Evolutionary conservation across 2,888 invertebrate genomes (phyloP), one percentile per base, ranked within the genome.

Genomic region (Marasmarcha lunaedactyla): DNA sequence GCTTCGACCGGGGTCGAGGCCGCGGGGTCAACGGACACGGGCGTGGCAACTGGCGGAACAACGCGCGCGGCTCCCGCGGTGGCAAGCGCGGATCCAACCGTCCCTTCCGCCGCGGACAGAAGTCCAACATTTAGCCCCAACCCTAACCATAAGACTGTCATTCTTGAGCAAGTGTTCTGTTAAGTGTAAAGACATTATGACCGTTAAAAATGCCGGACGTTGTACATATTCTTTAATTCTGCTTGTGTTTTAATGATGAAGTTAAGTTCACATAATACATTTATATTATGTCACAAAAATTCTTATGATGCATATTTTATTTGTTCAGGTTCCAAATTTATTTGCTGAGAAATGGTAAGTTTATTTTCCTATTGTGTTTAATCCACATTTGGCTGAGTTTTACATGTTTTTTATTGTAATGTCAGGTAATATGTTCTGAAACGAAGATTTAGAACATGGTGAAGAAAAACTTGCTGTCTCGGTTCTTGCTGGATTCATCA

Each of bases 141-240:
- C 52, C 49, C 37, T 11, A 50, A 46, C 37, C 51, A 54, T 36
- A 48, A 36, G 54, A 58, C 14, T 30, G n/a, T 30, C 10, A 30
- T n/a, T 3, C 9, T n/a, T 30, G 30, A n/a, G 30, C 60, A 51
- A 57, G 49, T 14, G 26, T 51, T 61, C 59, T 60, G 58, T 60
- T 57, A 58, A 61, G 74, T 76, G 74, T 68, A 66, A 20, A 20
- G 7, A 20, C 20, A 68, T 66, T 59, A 62, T 55, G 62, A 62
- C 55, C 63, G 68, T 74, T 68, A 62, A 59, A 60, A 54, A 63
- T 63, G 57, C 56, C 59, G 63, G 63, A 68, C 66, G 72, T 74
- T 81, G 81, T 79, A 79, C 52, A 81, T 77, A 78, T 63, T 71
- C 71, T 69, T 62, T 57, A 63, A 73, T 71, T 71, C 67, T 63